Conservation (phyloP, 2,888 invertebrate species). For the Drosophila diplacantha region DNA sequence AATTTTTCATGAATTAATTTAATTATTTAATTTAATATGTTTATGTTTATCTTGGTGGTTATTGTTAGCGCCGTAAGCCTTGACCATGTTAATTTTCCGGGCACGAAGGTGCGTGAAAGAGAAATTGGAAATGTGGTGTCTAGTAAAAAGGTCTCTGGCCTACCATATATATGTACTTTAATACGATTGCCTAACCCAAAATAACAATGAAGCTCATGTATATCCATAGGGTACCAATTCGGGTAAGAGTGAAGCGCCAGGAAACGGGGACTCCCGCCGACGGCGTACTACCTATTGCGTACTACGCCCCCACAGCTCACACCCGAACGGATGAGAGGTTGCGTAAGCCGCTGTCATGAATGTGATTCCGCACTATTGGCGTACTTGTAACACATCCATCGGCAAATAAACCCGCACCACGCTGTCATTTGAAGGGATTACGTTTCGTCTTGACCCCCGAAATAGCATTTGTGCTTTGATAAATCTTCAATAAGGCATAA, state of each 20-base stretch:
- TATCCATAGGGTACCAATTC: conserved; percentile 23
- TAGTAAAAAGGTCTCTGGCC: not conserved
- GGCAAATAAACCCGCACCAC: conserved; percentile 39
- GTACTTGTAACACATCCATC: conserved; percentile 19
- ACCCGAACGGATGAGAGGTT: conserved; percentile 13
- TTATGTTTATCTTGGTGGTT: conserved; percentile 27
- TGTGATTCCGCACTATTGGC: conserved; percentile 10
- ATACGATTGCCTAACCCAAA: conserved; percentile 27
- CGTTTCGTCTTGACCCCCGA: conserved; percentile 20
- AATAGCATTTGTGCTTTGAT: conserved; percentile 51
- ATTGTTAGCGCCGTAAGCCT: conserved; percentile 49
- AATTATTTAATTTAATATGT: conserved; percentile 55
- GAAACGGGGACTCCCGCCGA: conserved; percentile 6
- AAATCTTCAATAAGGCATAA: conserved; percentile 59
- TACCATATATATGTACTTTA: conserved; percentile 11
- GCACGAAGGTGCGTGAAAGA: conserved; percentile 48
- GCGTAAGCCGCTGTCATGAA: conserved; percentile 24
- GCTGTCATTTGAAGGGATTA: conserved; percentile 43
- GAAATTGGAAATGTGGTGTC: conserved; percentile 47
- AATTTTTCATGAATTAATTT: conserved; percentile 46
- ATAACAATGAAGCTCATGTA: conserved; percentile 5
- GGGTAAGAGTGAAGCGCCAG: conserved; percentile 11
- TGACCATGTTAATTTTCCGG: conserved; percentile 60
- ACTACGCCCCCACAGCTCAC: conserved; percentile 21
- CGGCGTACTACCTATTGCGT: conserved; percentile 2